Evolutionary conservation across 2,888 invertebrate species (phyloP), one percentile per base, ranked within the genome.

Genomic region (Torymus texanus): DNA sequence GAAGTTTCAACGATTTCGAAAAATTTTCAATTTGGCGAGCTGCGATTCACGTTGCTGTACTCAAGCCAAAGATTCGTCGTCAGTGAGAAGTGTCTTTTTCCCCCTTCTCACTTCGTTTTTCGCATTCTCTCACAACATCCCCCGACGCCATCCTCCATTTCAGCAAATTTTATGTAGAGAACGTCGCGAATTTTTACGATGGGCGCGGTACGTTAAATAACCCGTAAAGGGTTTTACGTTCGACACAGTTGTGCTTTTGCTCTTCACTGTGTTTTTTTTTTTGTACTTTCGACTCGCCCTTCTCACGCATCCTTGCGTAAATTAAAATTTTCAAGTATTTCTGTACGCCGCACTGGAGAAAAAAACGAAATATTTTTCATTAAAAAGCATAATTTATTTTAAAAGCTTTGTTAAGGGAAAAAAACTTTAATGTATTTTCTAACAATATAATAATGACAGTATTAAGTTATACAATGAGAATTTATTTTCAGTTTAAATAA

Each of bases 221-320:
- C 68, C 70, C 68, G 76, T 76, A 70, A 76, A 76, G 24, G 21
- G 63, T 76, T 75, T 75, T 67, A 75, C 51, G 75, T 67, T 66
- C 67, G 24, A 21, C 55, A 67, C 75, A 75, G 75, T 75, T 67
- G 10, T 18, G 53, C 61, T 67, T 58, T 59, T 21, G 24, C 50
- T 59, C 51, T 66, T 66, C 14, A 50, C 65, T 75, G 14, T 29
- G 14, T 41, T 18, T 53, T 2, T 51, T 13, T 14, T 50, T 16
- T 24, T 68, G 29, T 67, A 21, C 21, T 21, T 2, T 0, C 4
- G 29, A 41, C 41, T 41, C 8, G 41, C 8, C 8, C 41, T 41
- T 8, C 1, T 8, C 8, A 8, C 41, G 41, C 41, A 8, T 41
- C 8, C 51, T 67, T 53, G 12, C 56, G 61, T 61, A 61, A 71